These are phyloP conservation scores for Apteryx mantelli DNA, from an alignment of 2,113 vertebrate genomes.

Conservation along the genomic window DNA sequence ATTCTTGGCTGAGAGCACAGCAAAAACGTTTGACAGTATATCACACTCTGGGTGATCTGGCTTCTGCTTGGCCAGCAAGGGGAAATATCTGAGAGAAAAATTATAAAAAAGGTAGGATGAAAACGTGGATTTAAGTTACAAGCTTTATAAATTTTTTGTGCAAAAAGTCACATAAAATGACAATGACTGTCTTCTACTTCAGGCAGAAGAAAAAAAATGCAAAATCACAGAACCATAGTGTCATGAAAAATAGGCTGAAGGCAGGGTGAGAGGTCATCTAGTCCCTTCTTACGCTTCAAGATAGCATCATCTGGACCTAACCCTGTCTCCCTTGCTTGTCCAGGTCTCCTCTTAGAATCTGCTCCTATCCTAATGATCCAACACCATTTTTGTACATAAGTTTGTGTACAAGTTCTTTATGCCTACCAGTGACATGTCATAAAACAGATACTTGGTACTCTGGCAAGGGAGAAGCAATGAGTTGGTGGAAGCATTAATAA, in stretches of 20 bases:
- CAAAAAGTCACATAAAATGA: not conserved
- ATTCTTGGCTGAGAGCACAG: conserved; percentile 89
- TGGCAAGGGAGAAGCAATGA: not conserved
- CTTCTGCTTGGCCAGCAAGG: conserved; percentile 89
- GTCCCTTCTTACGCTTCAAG: not conserved
- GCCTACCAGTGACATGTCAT: not conserved
- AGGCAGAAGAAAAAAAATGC: not conserved
- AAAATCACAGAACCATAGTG: not conserved
- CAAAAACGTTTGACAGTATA: conserved; percentile 88
- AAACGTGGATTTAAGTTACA: not conserved
- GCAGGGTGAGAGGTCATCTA: not conserved
- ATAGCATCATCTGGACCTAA: not conserved
- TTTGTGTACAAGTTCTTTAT: not conserved
- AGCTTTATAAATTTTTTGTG: not conserved
- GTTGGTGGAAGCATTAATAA: not conserved
- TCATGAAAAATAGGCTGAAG: not conserved
- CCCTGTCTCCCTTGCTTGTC: not conserved
- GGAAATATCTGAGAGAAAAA: conserved; percentile 85
- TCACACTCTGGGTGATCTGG: conserved; percentile 84
- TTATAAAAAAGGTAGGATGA: not conserved
- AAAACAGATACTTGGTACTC: not conserved
- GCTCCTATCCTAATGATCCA: not conserved
- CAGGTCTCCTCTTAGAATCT: not conserved
- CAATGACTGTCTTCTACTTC: not conserved
- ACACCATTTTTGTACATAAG: not conserved